Evolutionary conservation across 1,140 invertebrate species (phyloP).

Genomic region (Achatina immaculata): DNA sequence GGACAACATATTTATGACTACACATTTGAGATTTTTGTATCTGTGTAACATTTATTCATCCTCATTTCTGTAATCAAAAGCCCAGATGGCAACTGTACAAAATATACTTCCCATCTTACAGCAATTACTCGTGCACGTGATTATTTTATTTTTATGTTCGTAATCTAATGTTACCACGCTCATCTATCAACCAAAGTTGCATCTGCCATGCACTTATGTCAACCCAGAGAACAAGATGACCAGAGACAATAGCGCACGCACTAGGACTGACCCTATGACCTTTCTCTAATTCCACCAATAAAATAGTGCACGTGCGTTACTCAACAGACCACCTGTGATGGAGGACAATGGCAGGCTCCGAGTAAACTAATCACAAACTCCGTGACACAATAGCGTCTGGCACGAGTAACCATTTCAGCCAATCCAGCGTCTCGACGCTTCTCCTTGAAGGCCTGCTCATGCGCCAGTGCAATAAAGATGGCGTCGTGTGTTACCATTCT

Average conservation of each 20-base stretch:
- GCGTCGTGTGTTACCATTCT: not conserved
- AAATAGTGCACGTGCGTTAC: constrained; percentile 29
- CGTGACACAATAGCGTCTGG: constrained; percentile 30
- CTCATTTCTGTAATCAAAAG: no score
- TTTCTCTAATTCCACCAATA: constrained; percentile 18
- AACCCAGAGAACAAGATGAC: not conserved
- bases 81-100: no score
- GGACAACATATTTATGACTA: no score
- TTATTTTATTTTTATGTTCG: not conserved
- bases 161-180: not conserved
- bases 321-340: constrained; percentile 20
- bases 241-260: constrained; percentile 11
- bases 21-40: no score
- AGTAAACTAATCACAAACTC: constrained; percentile 24
- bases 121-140: not conserved
- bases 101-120: not conserved
- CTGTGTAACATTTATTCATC: no score
- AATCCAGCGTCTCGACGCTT: not conserved
- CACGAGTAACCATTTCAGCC: not conserved
- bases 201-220: not conserved
- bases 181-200: not conserved
- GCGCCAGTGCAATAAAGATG: not conserved
- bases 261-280: constrained; percentile 5
- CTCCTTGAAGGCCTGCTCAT: not conserved
- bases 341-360: constrained; percentile 15